Evolutionary conservation across 1,140 invertebrate genomes (phyloP).

Genomic region (Sitophilus oryzae): DNA sequence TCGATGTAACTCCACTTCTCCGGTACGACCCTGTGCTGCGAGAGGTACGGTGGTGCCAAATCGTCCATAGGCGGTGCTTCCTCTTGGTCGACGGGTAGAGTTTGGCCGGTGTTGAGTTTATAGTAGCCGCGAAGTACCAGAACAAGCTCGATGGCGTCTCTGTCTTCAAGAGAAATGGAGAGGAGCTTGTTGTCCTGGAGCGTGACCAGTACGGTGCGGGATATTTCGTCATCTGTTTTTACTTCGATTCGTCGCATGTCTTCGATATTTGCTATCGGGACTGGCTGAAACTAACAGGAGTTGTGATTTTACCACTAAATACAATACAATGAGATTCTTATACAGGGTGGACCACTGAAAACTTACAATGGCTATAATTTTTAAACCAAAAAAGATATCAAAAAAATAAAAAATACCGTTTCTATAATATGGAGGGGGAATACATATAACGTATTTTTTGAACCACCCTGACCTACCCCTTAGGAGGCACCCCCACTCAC

Average conservation of each 20-base stretch:
- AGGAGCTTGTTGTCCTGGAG: constrained; percentile 57
- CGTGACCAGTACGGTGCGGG: constrained; percentile 58
- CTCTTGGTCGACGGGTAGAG: constrained; percentile 39
- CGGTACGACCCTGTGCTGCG: constrained; percentile 71
- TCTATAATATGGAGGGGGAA: too few relatives aligned
- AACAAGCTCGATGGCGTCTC: constrained; percentile 78
- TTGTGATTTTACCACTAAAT: too few relatives aligned
- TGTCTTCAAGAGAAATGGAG: constrained; percentile 71
- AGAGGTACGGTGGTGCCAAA: constrained; percentile 68
- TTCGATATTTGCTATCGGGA: constrained; percentile 72
- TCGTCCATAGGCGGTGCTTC: constrained; percentile 34
- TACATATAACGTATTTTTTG: too few relatives aligned
- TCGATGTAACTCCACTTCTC: constrained; percentile 73
- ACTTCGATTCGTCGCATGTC: constrained; percentile 68
- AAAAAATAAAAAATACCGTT: too few relatives aligned
- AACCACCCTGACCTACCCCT: too few relatives aligned
- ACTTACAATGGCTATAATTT: too few relatives aligned
- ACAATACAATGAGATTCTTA: too few relatives aligned
- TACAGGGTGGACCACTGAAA: too few relatives aligned
- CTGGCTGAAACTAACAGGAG: constrained; percentile 58
- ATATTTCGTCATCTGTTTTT: constrained; percentile 66
- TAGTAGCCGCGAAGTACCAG: constrained; percentile 74
- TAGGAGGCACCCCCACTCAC: too few relatives aligned
- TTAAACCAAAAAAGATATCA: too few relatives aligned
- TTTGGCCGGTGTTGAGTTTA: constrained; percentile 53